Evolutionary conservation across 2,797 vertebrate genomes (phyloP).

Genomic region (Crenichthys baileyi): DNA sequence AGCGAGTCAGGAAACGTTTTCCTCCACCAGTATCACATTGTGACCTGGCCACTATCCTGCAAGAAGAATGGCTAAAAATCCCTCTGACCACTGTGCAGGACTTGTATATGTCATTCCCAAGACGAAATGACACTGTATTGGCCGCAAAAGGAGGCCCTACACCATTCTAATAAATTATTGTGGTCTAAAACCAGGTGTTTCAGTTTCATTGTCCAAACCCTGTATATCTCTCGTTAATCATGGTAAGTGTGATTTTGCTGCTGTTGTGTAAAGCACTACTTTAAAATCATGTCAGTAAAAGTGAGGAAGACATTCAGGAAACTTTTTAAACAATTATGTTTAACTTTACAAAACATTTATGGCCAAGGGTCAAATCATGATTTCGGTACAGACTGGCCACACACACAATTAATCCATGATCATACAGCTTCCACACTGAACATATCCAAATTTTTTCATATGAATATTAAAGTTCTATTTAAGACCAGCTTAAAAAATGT

Average conservation of each 20-base stretch:
- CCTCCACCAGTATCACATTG: too few species aligned
- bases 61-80: too few species aligned
- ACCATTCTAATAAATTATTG: too few species aligned
- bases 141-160: too few species aligned
- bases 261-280: constrained; percentile 6
- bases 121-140: too few species aligned
- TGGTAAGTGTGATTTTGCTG: not conserved
- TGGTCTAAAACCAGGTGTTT: too few species aligned
- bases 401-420: not conserved
- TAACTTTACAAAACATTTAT: not conserved
- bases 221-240: constrained; percentile 10
- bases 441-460: not conserved
- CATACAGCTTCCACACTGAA: not conserved
- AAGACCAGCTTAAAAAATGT: not conserved
- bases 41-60: too few species aligned
- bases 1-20: too few species aligned
- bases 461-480: not conserved
- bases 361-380: not conserved
- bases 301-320: not conserved
- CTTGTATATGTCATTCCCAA: too few species aligned
- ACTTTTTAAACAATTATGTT: not conserved
- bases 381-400: not conserved
- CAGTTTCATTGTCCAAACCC: too few species aligned
- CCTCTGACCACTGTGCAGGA: too few species aligned
- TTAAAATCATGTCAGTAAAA: constrained; percentile 15